phyloP scores from a whole-genome alignment of 92 coral and sea anemone genomes.

The Zoanthus gigantus region DNA sequence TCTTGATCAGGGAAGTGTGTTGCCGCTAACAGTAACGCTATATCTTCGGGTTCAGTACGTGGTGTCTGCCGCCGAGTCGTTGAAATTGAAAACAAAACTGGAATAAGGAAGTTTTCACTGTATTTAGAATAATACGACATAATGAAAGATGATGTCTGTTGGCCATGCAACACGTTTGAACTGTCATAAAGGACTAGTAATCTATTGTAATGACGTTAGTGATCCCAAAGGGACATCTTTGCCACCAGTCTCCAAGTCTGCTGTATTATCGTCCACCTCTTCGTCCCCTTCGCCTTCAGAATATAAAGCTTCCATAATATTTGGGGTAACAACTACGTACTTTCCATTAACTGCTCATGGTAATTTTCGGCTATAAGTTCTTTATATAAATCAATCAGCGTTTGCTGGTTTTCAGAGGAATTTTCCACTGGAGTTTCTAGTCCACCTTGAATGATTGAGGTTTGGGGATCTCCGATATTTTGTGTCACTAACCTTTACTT shows the following conservation, averaged over 20 bases:
- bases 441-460: constrained; percentile 61
- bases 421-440: constrained; percentile 64
- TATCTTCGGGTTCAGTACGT: constrained; percentile 48
- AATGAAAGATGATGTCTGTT: constrained; percentile 46
- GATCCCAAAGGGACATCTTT: constrained; percentile 55
- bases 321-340: constrained; percentile 63
- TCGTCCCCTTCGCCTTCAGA: constrained; percentile 67
- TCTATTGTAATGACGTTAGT: constrained; percentile 45
- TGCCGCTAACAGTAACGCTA: constrained; percentile 19
- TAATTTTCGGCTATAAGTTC: constrained; percentile 57
- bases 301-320: constrained; percentile 61
- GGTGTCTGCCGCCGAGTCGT: constrained; percentile 57
- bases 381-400: constrained; percentile 53
- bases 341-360: constrained; percentile 61
- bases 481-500: constrained; percentile 59
- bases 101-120: constrained; percentile 58
- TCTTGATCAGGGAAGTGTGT: too few relatives aligned
- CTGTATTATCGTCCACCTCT: constrained; percentile 63
- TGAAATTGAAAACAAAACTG: constrained; percentile 59
- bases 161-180: constrained; percentile 54
- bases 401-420: constrained; percentile 65
- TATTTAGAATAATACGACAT: constrained; percentile 42
- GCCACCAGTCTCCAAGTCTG: constrained; percentile 65
- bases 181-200: constrained; percentile 44
- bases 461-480: constrained; percentile 55